Evolutionary conservation across 2,113 vertebrate genomes (phyloP).

Genomic region (Solenodon paradoxus): DNA sequence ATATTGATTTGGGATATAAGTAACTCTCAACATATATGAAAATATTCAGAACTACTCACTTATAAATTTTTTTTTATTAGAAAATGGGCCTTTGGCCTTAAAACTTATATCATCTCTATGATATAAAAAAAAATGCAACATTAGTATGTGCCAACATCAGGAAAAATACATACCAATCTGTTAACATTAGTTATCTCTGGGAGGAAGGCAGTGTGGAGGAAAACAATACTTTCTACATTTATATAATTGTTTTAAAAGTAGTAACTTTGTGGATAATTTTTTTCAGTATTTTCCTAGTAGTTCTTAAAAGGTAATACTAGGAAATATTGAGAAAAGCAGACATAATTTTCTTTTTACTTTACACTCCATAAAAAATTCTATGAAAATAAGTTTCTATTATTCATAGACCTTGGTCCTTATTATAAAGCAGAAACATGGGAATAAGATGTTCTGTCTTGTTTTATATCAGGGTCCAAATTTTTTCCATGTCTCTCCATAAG

Average conservation of each 20-base stretch:
- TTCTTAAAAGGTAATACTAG: background rate
- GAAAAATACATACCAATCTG: background rate
- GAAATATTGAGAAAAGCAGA: background rate
- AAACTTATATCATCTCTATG: background rate
- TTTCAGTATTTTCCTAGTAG: background rate
- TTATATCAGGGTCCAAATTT: background rate
- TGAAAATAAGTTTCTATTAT: background rate
- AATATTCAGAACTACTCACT: background rate
- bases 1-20: background rate
- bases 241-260: background rate
- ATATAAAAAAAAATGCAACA: background rate
- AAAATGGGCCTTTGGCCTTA: background rate
- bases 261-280: background rate
- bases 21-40: constrained; percentile 22
- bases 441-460: background rate
- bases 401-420: background rate
- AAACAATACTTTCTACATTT: background rate
- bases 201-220: background rate
- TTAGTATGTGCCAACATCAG: background rate
- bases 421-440: background rate
- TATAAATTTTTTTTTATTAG: background rate
- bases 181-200: background rate
- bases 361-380: background rate
- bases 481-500: background rate
- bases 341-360: background rate